A percentile compares a stretch with the other conserved stretches of the same genome.
Evolutionary conservation across 2,797 vertebrate species (phyloP).

Genomic region (Graptemys geographica): DNA sequence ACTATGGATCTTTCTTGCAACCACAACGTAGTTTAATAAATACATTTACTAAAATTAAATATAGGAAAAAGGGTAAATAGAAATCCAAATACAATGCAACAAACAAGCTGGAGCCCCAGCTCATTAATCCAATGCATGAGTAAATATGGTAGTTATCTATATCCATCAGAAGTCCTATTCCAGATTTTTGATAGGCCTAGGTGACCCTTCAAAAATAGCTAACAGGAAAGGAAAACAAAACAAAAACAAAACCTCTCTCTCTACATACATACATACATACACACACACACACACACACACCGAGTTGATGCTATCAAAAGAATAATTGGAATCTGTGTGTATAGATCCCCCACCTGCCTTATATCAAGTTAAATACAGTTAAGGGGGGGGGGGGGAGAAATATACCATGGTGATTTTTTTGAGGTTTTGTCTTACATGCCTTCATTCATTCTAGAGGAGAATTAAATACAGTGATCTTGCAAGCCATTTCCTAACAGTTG

Average conservation of each 20-base stretch:
- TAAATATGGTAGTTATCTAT: conserved; percentile 1
- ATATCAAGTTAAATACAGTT: not conserved
- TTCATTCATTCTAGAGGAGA: not conserved
- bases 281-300: too few relatives aligned
- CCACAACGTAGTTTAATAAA: conserved; percentile 31
- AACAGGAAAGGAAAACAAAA: not conserved
- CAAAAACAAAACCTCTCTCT: not conserved
- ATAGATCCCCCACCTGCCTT: not conserved
- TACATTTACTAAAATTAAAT: conserved; percentile 52
- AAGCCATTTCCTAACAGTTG: not conserved
- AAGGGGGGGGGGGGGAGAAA: not conserved
- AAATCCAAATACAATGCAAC: conserved; percentile 12
- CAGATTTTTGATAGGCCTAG: not conserved
- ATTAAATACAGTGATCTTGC: not conserved
- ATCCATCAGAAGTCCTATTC: not conserved
- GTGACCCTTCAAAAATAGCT: not conserved
- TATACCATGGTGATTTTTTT: not conserved
- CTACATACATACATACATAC: too few relatives aligned
- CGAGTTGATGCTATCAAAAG: not conserved
- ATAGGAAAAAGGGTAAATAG: conserved; percentile 30
- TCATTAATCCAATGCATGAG: not conserved
- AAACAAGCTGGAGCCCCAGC: not conserved
- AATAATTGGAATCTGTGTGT: not conserved
- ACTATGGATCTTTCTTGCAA: conserved; percentile 10
- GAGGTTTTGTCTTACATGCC: not conserved